Percentiles rank a stretch among this genome's conserved stretches.
phyloP scores from a whole-genome alignment of 2,797 vertebrate species.

The Avahi laniger region DNA sequence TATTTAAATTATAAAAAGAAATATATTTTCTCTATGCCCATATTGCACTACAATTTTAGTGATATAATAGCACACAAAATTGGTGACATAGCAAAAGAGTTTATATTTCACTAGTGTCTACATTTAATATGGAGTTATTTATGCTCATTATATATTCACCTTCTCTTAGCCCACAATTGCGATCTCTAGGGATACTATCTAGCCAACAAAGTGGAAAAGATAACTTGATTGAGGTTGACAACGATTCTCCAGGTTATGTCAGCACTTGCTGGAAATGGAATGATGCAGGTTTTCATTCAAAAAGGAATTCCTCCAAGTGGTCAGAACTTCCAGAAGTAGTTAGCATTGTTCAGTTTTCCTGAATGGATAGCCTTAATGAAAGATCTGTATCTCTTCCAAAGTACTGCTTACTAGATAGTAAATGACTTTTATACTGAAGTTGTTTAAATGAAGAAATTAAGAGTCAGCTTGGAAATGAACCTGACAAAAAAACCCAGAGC shows the following conservation, averaged over 20 bases:
- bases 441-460: background rate
- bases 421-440: background rate
- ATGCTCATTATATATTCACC: background rate
- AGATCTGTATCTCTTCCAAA: background rate
- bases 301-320: background rate
- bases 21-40: background rate
- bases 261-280: background rate
- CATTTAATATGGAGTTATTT: background rate
- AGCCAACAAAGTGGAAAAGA: background rate
- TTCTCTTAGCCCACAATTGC: background rate
- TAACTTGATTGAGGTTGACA: background rate
- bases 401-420: background rate
- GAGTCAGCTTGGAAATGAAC: background rate
- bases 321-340: background rate
- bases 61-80: background rate
- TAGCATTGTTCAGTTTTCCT: background rate
- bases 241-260: background rate
- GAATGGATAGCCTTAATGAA: background rate
- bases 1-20: background rate
- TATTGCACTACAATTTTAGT: background rate
- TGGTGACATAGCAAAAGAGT: background rate
- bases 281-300: background rate
- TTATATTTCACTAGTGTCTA: background rate
- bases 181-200: background rate
- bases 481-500: background rate